A percentile compares a stretch with the other conserved stretches of the same genome.
Conservation (phyloP, 2,797 vertebrate genomes). For the Heterohyrax brucei region DNA sequence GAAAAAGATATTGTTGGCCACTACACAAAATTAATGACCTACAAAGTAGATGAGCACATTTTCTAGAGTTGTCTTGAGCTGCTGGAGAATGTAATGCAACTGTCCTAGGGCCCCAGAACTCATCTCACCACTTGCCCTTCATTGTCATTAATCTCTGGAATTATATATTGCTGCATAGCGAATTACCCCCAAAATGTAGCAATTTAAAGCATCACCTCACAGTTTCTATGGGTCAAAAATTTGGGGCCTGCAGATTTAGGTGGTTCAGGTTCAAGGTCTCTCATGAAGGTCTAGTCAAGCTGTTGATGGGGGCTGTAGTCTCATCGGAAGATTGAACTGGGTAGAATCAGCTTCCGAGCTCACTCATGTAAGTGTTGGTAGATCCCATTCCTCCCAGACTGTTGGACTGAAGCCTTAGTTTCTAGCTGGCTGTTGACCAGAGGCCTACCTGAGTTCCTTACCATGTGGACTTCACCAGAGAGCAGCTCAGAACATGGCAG, state of each 20-base stretch:
- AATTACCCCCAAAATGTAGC: not conserved
- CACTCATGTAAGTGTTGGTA: not conserved
- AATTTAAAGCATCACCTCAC: conserved; percentile 17
- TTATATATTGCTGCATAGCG: conserved; percentile 13
- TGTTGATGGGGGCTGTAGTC: not conserved
- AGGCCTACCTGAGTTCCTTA: not conserved
- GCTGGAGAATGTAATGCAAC: not conserved
- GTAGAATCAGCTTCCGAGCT: not conserved
- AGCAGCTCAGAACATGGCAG: not conserved
- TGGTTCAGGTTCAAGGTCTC: not conserved
- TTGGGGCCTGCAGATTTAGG: not conserved
- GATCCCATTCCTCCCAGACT: conserved; percentile 4
- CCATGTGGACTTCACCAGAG: not conserved
- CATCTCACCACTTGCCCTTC: not conserved
- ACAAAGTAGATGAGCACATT: not conserved
- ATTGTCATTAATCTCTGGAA: conserved; percentile 15
- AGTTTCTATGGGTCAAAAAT: conserved; percentile 7
- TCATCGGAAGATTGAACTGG: not conserved
- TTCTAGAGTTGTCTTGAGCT: not conserved
- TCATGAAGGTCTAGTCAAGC: not conserved
- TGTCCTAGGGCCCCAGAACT: not conserved
- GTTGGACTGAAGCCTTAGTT: not conserved
- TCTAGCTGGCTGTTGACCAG: not conserved
- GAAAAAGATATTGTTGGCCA: not conserved
- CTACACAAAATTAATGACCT: not conserved